A percentile compares a stretch with the other conserved stretches of the same genome.
Conservation (phyloP, 2,797 vertebrate genomes). For the Meda fulgida region DNA sequence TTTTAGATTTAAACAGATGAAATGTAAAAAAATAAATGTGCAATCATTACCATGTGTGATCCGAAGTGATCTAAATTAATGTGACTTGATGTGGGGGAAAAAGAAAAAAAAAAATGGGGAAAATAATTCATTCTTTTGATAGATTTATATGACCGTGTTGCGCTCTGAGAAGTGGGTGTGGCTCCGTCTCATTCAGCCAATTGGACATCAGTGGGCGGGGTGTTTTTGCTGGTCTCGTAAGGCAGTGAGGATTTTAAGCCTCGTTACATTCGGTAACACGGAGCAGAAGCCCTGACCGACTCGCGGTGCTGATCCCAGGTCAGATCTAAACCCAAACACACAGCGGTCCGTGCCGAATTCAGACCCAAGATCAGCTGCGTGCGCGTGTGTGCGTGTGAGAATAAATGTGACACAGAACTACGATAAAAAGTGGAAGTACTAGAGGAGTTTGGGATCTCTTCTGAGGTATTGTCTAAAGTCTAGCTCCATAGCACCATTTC, state of each 20-base stretch:
- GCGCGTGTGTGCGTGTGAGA: neutral
- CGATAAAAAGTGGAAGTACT: conserved; percentile 25
- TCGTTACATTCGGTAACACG: conserved; percentile 69
- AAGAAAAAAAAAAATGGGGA: neutral
- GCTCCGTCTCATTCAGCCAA: conserved; percentile 21
- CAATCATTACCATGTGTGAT: neutral
- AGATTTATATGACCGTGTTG: neutral
- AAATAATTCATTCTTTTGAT: neutral
- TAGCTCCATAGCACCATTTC: conserved; percentile 58
- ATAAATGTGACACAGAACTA: conserved; percentile 21
- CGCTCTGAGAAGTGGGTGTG: conserved; percentile 12
- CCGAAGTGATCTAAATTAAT: conserved; percentile 15
- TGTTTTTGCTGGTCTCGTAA: conserved; percentile 65
- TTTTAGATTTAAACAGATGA: neutral
- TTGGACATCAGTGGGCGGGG: conserved; percentile 36
- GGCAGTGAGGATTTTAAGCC: conserved; percentile 70
- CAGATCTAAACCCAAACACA: neutral
- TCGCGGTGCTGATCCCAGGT: neutral
- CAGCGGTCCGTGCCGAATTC: neutral
- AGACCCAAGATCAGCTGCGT: neutral
- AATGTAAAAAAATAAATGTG: conserved; percentile 18
- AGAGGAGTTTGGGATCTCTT: conserved; percentile 42
- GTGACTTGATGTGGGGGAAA: conserved; percentile 50
- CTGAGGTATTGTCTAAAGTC: conserved; percentile 48
- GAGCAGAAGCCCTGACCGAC: conserved; percentile 30